Evolutionary conservation across 2,113 vertebrate species (phyloP), one percentile per base, ranked within the genome.

Genomic region (Spizaetus ornatus): DNA sequence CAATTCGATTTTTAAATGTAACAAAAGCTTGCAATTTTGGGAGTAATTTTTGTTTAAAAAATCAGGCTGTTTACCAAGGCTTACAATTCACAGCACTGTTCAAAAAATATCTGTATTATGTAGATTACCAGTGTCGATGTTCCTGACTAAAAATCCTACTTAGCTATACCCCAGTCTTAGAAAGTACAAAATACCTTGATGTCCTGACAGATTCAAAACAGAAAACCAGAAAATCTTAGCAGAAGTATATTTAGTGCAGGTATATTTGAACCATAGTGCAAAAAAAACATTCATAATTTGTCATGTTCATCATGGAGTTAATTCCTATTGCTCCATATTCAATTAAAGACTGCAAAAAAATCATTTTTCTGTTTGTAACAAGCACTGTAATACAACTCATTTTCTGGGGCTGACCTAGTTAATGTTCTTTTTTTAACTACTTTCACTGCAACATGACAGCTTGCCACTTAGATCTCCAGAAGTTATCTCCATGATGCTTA

Each of bases 401-500:
- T 95, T 96, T 95, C 47, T 87, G 58, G 18, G 42, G 9, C 74
- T 97, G 95, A 93, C 89, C 93, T 91, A 97, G 84, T 91, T 93
- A 93, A 70, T 82, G 53, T 87, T 94, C 89, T 94, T 95, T 96
- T 97, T 95, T 96, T 91, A 93, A 93, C 78, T 73, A 14, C 78
- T 83, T 94, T 77, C 56, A 16, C 81, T 86, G 86, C 58, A 91
- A 76, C 70, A 70, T 93, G 94, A 94, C 86, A 94, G 78, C 81
- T 85, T 96, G 40, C 91, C 81, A 73, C 89, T 97, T 95, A 94
- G 73, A 96, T 94, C 89, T 95, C 73, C 70, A 96, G 89, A 95
- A 95, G 56, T 94, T 91, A 69, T 94, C 62, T 94, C 87, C 84
- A 59, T 86, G 84, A 94, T 85, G 50, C 55, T 95, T 97, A 94